Conservation (phyloP, 2,797 vertebrate genomes). For the Microctenopoma lineatum region DNA sequence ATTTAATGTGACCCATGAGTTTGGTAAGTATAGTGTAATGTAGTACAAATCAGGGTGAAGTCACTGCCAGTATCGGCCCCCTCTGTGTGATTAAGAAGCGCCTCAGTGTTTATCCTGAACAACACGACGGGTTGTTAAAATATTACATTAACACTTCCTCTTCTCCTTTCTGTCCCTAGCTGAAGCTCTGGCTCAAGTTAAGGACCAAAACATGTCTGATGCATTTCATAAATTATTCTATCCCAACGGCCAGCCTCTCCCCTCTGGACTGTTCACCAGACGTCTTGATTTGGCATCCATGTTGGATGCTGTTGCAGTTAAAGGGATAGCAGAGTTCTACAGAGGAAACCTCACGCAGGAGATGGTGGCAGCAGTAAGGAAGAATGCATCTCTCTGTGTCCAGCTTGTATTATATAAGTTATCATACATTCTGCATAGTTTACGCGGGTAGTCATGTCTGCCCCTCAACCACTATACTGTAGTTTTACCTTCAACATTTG, state of each 20-base stretch:
- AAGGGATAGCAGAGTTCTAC: conserved; percentile 91
- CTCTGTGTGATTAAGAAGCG: neutral
- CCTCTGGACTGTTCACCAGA: conserved; percentile 83
- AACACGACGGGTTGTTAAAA: neutral
- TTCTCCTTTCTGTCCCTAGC: conserved; percentile 77
- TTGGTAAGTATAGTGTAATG: conserved; percentile 84
- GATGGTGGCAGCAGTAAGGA: conserved; percentile 88
- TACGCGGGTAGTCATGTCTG: neutral
- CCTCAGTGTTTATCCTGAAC: neutral
- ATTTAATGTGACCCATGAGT: conserved; percentile 96
- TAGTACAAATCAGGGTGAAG: conserved; percentile 5
- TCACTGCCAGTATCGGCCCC: neutral
- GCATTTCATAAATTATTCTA: conserved; percentile 89
- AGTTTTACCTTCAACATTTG: neutral
- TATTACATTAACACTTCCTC: conserved; percentile 4
- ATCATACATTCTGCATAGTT: conserved; percentile 38
- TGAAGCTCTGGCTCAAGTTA: conserved; percentile 87
- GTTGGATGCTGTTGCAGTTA: conserved; percentile 86
- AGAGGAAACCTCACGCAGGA: conserved; percentile 90
- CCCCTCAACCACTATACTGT: neutral
- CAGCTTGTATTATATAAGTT: conserved; percentile 29
- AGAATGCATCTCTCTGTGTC: conserved; percentile 22
- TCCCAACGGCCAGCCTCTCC: conserved; percentile 83
- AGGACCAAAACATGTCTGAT: conserved; percentile 84
- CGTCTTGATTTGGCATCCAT: conserved; percentile 89